Base-by-base conservation (phyloP, 1,140 invertebrate genomes). In the Galleria mellonella region DNA sequence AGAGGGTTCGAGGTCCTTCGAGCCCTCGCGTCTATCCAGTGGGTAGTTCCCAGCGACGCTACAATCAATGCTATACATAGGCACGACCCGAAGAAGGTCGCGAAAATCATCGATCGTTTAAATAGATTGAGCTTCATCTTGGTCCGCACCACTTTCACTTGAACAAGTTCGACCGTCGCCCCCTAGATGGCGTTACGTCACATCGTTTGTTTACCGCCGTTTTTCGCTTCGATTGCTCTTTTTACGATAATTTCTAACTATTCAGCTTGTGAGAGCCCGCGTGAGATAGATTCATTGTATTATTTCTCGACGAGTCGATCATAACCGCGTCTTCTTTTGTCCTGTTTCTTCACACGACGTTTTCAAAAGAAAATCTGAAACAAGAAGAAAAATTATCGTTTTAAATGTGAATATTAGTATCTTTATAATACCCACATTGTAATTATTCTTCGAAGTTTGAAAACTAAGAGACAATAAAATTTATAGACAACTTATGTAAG, bases 61-160 rank as follows among this genome's bases (percentile, higher is more conserved):
- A 94, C 91, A 1, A 97, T 88, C 32, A 98, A 73, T 4, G 92
- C 94, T 38, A 97, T 92, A 43, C 93, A 93, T 37, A 96, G 75
- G 67, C 94, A 92, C 44, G 94, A 94, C 4, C 95, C 90, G 51
- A 97, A 92, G 72, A 97, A 97, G 12, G 96, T 97, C 42, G 94
- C 90, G 65, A 96, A 96, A 30, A 97, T 93, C 81, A 96, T 91
- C 13, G 93, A 92, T 50, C 93, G 85, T 62, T 91, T 91, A 54
- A 94, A 93, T 64, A 94, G 47, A 47, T 85, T 85, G 47, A 87
- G 54, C 64, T 86, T 86, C 86, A 87, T 86, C 38, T 69, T 77
- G 59, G 32, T 15, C 39, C 40, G 10, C 41, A 57, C 13, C 55
- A 61, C 57, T 61, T 55, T 62, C 50, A 60, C 53, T 66, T 28